These are phyloP conservation scores for Heliconius hewitsoni DNA, from an alignment of 1,140 invertebrate genomes.

Conservation along the genomic window DNA sequence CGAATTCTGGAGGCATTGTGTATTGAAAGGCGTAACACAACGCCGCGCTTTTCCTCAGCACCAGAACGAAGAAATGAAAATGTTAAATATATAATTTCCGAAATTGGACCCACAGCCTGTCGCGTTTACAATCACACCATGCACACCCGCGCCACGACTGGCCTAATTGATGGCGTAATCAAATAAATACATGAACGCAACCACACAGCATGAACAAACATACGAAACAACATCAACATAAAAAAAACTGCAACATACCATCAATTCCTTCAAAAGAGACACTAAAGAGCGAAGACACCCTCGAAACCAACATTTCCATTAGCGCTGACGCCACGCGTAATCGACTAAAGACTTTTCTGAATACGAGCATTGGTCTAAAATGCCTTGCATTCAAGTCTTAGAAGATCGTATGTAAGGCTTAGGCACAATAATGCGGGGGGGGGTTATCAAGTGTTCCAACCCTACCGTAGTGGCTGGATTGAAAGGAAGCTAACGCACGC, in stretches of 20 bases:
- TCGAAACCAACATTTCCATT: slow-evolving; percentile 25
- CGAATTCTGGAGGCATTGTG: no score
- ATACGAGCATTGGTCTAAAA: slow-evolving; percentile 34
- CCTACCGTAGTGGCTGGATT: slow-evolving; percentile 41
- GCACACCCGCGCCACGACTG: no score
- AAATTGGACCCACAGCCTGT: no score
- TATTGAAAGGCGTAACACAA: no score
- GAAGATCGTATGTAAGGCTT: slow-evolving; percentile 33
- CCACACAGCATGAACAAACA: background rate
- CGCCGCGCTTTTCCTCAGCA: no score
- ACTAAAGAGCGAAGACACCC: slow-evolving; percentile 24
- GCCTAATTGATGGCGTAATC: no score
- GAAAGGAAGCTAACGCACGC: slow-evolving; percentile 41
- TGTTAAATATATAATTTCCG: no score
- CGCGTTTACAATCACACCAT: no score
- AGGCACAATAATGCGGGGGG: slow-evolving; percentile 36
- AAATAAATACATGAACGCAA: no score
- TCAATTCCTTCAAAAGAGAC: slow-evolving; percentile 27
- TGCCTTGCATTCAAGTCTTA: slow-evolving; percentile 19
- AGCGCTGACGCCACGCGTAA: slow-evolving; percentile 11
- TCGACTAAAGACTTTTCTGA: slow-evolving; percentile 14
- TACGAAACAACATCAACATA: background rate
- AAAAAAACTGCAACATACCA: background rate
- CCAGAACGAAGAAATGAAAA: no score
- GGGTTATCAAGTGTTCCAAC: slow-evolving; percentile 43